Percentiles rank a stretch among this genome's conserved stretches.
Conservation (phyloP, 2,888 invertebrate genomes). For the Allacma fusca region DNA sequence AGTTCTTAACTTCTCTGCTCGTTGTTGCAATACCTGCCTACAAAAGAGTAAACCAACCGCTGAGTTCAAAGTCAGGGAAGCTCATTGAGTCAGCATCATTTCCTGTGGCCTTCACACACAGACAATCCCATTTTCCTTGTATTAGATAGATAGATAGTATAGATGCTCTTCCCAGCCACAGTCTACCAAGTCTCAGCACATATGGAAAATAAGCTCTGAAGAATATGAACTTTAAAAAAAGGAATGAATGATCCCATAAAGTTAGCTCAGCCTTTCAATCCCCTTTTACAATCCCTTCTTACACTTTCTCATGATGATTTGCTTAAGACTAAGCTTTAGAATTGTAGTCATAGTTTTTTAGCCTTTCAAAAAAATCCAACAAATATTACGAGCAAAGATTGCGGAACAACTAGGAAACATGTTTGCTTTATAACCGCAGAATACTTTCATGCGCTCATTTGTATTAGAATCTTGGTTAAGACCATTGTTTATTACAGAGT, state of each 20-base stretch:
- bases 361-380: too few relatives aligned
- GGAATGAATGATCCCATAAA: conserved; percentile 13
- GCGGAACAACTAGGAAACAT: not conserved
- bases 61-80: not conserved
- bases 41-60: not conserved
- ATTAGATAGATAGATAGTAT: too few relatives aligned
- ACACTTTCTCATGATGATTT: not conserved
- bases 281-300: not conserved
- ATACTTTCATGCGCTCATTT: not conserved
- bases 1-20: not conserved
- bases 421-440: not conserved
- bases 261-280: not conserved
- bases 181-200: too few relatives aligned
- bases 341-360: too few relatives aligned
- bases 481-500: not conserved
- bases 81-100: not conserved
- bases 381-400: too few relatives aligned
- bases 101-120: conserved; percentile 25
- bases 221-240: not conserved
- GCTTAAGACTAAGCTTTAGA: not conserved
- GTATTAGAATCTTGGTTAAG: not conserved
- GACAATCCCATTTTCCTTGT: not conserved
- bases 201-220: not conserved
- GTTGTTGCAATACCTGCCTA: too few relatives aligned
- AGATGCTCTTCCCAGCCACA: too few relatives aligned